These are phyloP conservation scores for Zaprionus obscuricornis DNA, from an alignment of 2,888 invertebrate species.

Conservation along the genomic window DNA sequence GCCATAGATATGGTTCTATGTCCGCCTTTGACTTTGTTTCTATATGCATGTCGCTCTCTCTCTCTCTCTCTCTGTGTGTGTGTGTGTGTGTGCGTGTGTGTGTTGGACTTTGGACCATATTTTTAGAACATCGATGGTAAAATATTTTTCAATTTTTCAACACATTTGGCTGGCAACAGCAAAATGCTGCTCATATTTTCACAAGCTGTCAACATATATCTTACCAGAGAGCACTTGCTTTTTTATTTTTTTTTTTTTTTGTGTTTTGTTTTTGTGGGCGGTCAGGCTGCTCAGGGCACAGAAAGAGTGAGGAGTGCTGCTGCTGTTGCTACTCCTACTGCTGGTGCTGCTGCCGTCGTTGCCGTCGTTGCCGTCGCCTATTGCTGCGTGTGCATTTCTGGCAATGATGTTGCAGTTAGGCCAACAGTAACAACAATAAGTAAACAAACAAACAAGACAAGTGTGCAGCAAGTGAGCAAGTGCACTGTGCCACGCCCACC, in stretches of 20 bases:
- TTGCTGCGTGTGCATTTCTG: conserved; percentile 70
- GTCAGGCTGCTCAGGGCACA: neutral
- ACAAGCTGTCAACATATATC: conserved; percentile 75
- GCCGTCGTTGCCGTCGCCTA: too few species aligned
- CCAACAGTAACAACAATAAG: neutral
- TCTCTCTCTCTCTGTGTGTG: neutral
- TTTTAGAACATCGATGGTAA: conserved; percentile 74
- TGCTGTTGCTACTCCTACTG: conserved; percentile 37
- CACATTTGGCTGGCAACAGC: conserved; percentile 75
- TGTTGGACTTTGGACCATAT: conserved; percentile 49
- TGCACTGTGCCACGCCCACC: conserved; percentile 51
- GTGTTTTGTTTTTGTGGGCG: too few species aligned
- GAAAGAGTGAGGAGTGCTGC: neutral
- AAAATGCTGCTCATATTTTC: conserved; percentile 74
- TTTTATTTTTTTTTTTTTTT: too few species aligned
- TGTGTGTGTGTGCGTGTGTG: neutral
- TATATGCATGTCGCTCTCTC: neutral
- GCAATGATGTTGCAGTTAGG: conserved; percentile 60
- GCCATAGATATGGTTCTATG: conserved; percentile 56
- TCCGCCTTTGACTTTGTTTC: conserved; percentile 5
- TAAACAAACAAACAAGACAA: conserved; percentile 20
- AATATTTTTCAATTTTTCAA: conserved; percentile 77
- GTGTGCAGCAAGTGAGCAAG: too few species aligned
- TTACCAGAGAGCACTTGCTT: too few species aligned
- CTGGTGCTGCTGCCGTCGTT: conserved; percentile 41